A percentile compares a stretch with the other conserved stretches of the same genome.
Evolutionary conservation across 1,140 invertebrate genomes (phyloP).

Genomic region (Conopomorpha cramerella): DNA sequence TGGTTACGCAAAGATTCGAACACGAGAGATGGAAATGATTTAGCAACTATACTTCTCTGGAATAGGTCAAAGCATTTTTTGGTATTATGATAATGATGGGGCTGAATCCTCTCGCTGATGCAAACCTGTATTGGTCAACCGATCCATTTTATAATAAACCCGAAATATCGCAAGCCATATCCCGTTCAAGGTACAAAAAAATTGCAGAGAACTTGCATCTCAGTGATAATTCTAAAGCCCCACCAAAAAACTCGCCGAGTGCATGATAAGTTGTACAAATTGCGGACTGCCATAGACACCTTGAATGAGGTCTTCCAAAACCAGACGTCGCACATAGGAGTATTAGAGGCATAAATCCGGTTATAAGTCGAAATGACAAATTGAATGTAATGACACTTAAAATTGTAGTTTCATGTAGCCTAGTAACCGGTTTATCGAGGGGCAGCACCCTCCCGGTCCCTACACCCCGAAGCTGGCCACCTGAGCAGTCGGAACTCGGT

Average conservation of each 20-base stretch:
- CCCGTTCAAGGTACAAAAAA: not conserved
- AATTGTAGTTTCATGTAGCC: no score
- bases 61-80: not conserved
- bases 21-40: no score
- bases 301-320: not conserved
- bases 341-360: no score
- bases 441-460: no score
- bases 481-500: no score
- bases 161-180: not conserved
- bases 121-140: conserved; percentile 1
- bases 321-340: no score
- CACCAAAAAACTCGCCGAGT: not conserved
- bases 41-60: no score
- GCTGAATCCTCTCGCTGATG: not conserved
- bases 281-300: not conserved
- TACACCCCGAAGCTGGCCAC: no score
- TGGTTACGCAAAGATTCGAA: no score
- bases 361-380: no score
- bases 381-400: no score
- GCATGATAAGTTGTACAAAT: conserved; percentile 2
- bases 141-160: not conserved
- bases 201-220: not conserved
- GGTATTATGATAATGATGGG: conserved; percentile 3
- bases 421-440: no score
- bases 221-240: not conserved